Evolutionary conservation across 1,140 invertebrate genomes (phyloP).

Genomic region (Proales similis): DNA sequence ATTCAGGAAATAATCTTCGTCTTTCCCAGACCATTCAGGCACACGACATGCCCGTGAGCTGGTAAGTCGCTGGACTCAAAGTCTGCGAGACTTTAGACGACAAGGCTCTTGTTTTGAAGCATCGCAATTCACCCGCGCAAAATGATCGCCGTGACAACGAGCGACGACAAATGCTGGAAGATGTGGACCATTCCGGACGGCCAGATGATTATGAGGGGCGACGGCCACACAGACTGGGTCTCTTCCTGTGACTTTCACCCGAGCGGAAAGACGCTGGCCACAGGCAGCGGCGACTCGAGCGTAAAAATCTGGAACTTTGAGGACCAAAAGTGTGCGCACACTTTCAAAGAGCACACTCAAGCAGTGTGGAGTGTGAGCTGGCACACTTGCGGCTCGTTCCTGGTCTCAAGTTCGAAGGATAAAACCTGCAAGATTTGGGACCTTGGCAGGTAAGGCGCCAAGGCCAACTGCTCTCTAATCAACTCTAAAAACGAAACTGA

Average conservation of each 20-base stretch:
- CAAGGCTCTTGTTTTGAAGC: slow-evolving; percentile 39
- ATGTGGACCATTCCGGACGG: slow-evolving; percentile 51
- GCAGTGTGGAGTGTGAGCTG: slow-evolving; percentile 51
- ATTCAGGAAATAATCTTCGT: slow-evolving; percentile 47
- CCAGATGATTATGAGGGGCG: slow-evolving; percentile 51
- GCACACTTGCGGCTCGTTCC: slow-evolving; percentile 53
- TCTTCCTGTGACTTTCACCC: slow-evolving; percentile 52
- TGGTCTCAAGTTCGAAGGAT: slow-evolving; percentile 53
- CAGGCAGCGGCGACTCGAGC: slow-evolving; percentile 26
- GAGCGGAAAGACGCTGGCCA: slow-evolving; percentile 35
- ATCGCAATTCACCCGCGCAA: slow-evolving; percentile 51
- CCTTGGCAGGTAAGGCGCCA: slow-evolving; percentile 51
- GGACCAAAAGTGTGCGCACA: slow-evolving; percentile 30
- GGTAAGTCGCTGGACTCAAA: slow-evolving; percentile 42
- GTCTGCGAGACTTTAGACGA: neutral
- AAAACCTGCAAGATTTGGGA: slow-evolving; percentile 53
- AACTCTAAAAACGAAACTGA: neutral
- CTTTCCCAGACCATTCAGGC: slow-evolving; percentile 48
- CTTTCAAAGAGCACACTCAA: slow-evolving; percentile 38
- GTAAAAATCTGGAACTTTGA: slow-evolving; percentile 34
- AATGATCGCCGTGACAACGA: slow-evolving; percentile 50
- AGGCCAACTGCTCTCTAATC: neutral
- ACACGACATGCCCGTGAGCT: slow-evolving; percentile 49
- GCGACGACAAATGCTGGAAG: slow-evolving; percentile 54
- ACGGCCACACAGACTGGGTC: slow-evolving; percentile 54